A percentile compares a stretch with the other conserved stretches of the same genome.
Evolutionary conservation across 2,888 invertebrate genomes (phyloP).

Genomic region (Stratiomys singularior): DNA sequence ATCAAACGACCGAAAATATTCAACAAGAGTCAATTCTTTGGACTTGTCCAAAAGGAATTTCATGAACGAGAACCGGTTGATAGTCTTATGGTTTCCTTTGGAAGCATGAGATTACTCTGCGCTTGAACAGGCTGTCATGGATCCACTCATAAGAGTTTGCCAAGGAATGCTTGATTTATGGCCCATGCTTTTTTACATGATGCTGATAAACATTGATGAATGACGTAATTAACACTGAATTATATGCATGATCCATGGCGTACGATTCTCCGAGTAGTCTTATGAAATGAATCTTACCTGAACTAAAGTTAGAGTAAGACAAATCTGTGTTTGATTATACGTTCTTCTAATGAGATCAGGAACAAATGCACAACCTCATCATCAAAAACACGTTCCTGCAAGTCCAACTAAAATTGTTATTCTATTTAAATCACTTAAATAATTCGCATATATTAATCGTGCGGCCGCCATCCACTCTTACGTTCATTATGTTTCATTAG

Average conservation of each 20-base stretch:
- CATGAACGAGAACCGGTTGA: conserved; percentile 9
- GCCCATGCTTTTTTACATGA: not conserved
- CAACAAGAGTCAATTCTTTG: not conserved
- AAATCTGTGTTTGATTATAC: too few relatives aligned
- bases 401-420: too few relatives aligned
- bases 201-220: not conserved
- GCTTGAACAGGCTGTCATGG: not conserved
- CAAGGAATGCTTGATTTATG: not conserved
- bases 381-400: too few relatives aligned
- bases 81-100: conserved; percentile 1
- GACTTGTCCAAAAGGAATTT: not conserved
- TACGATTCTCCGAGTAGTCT: not conserved
- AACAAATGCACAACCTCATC: too few relatives aligned
- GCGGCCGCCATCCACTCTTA: too few relatives aligned
- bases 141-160: not conserved
- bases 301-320: too few relatives aligned
- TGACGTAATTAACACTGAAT: not conserved
- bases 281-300: too few relatives aligned
- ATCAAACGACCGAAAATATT: conserved; percentile 16
- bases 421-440: too few relatives aligned
- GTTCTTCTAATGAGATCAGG: too few relatives aligned
- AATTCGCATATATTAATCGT: too few relatives aligned
- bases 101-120: not conserved
- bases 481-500: too few relatives aligned
- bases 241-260: not conserved